Percentiles rank a stretch among this genome's conserved stretches.
These are phyloP conservation scores for Leistus spinibarbis DNA, from an alignment of 2,888 invertebrate species.

Conservation along the genomic window DNA sequence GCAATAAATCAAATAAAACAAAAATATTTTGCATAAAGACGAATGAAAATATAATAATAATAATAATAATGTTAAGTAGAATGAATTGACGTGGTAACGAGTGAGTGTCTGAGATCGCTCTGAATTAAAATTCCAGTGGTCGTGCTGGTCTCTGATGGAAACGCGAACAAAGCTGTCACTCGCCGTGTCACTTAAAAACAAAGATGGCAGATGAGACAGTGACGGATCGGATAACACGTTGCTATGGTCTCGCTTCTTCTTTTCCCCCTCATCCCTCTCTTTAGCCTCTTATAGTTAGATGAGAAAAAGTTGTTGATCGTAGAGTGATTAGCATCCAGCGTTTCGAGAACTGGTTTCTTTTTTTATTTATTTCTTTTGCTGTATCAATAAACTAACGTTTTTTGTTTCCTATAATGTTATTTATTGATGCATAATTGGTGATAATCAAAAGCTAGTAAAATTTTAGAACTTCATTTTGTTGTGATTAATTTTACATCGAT, in stretches of 20 bases:
- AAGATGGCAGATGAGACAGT: constrained; percentile 46
- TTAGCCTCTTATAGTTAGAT: background rate
- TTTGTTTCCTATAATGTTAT: background rate
- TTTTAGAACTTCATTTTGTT: background rate
- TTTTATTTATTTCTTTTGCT: background rate
- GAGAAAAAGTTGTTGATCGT: constrained; percentile 11
- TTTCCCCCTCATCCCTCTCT: background rate
- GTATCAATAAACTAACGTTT: background rate
- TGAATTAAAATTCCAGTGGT: constrained; percentile 56
- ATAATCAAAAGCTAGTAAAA: background rate
- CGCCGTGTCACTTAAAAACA: constrained; percentile 34
- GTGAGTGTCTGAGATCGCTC: too few relatives aligned
- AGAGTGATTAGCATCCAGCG: background rate
- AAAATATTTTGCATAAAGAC: too few relatives aligned
- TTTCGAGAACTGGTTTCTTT: background rate
- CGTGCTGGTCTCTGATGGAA: constrained; percentile 44
- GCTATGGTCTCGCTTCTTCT: background rate
- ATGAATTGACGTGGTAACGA: background rate
- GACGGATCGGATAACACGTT: constrained; percentile 48
- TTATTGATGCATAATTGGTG: constrained; percentile 3
- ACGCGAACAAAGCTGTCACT: constrained; percentile 55
- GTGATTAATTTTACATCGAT: background rate
- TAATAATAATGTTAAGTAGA: too few relatives aligned
- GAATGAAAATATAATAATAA: too few relatives aligned
- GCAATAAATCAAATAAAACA: too few relatives aligned